These are phyloP conservation scores for Netelia melanura DNA, from an alignment of 2,888 invertebrate species.

Conservation along the genomic window DNA sequence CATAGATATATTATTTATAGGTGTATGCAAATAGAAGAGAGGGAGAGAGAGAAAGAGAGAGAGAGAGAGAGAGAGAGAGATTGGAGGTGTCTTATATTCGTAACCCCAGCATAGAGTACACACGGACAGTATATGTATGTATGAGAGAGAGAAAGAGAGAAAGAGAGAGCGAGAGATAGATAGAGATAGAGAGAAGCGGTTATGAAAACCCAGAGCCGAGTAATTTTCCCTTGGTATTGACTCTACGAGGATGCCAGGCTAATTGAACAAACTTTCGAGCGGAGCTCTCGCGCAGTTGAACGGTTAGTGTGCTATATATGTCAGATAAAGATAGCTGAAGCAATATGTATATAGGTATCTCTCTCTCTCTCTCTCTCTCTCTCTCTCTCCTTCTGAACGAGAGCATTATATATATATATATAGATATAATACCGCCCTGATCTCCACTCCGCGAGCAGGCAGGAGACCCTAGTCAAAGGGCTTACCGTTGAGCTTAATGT, in stretches of 20 bases:
- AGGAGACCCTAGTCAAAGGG: slow-evolving; percentile 59
- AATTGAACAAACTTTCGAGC: slow-evolving; percentile 80
- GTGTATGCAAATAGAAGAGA: background rate
- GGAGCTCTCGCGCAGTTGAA: slow-evolving; percentile 59
- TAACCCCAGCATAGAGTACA: slow-evolving; percentile 46
- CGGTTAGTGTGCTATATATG: slow-evolving; percentile 28
- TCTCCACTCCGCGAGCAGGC: slow-evolving; percentile 34
- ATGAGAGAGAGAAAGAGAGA: background rate
- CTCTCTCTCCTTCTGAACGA: background rate
- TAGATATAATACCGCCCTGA: slow-evolving; percentile 11
- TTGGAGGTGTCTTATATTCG: slow-evolving; percentile 49
- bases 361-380: background rate
- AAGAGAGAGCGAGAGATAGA: slow-evolving; percentile 13
- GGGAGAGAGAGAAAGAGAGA: background rate
- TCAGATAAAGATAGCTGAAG: slow-evolving; percentile 29
- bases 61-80: background rate
- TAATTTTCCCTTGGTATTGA: slow-evolving; percentile 79
- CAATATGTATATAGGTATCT: slow-evolving; percentile 10
- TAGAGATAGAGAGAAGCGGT: slow-evolving; percentile 50
- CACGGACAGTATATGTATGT: slow-evolving; percentile 34
- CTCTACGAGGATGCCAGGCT: slow-evolving; percentile 76
- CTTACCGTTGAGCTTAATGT: slow-evolving; percentile 74
- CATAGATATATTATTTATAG: slow-evolving; percentile 5
- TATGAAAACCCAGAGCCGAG: slow-evolving; percentile 75
- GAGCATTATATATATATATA: slow-evolving; percentile 2